Evolutionary conservation across 2,888 invertebrate species (phyloP).

Genomic region (Cryptocheilus praepositus): DNA sequence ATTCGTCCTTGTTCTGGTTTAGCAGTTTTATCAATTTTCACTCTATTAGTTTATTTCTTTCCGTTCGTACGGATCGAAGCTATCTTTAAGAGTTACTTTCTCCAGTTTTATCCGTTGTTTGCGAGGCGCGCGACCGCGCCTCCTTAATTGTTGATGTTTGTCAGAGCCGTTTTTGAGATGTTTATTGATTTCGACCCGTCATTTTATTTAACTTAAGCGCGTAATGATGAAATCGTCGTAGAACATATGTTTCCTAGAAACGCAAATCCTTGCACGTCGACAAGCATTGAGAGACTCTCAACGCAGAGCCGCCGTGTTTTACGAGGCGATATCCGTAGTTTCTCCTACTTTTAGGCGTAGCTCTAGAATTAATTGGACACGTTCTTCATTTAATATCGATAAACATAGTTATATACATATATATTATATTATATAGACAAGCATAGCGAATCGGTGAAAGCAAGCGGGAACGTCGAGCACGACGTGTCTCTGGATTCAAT

Average conservation of each 20-base stretch:
- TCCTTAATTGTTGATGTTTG: conserved; percentile 9
- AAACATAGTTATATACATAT: conserved; percentile 24
- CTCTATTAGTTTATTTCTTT: background rate
- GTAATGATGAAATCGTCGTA: conserved; percentile 30
- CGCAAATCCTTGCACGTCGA: conserved; percentile 60
- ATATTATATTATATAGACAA: conserved; percentile 6
- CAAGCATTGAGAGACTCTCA: conserved; percentile 19
- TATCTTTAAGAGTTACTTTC: background rate
- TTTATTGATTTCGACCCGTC: conserved; percentile 29
- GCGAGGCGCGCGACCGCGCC: conserved; percentile 1
- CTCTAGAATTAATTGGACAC: conserved; percentile 5
- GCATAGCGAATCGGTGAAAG: conserved; percentile 8
- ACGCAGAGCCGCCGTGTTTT: conserved; percentile 22
- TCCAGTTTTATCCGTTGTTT: conserved; percentile 8
- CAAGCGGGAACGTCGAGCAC: conserved; percentile 44
- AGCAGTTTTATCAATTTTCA: no score
- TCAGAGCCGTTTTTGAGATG: conserved; percentile 18
- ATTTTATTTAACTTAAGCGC: conserved; percentile 34
- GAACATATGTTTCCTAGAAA: conserved; percentile 68
- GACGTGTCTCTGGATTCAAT: conserved; percentile 61
- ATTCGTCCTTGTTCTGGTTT: background rate
- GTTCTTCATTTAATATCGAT: conserved; percentile 2
- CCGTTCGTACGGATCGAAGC: conserved; percentile 1
- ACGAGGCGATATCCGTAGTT: conserved; percentile 31
- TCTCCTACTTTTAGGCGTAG: conserved; percentile 19